Percentiles rank a stretch among this genome's conserved stretches.
These are phyloP conservation scores for Trinorchestia longiramus DNA, from an alignment of 1,140 invertebrate species.

Conservation along the genomic window DNA sequence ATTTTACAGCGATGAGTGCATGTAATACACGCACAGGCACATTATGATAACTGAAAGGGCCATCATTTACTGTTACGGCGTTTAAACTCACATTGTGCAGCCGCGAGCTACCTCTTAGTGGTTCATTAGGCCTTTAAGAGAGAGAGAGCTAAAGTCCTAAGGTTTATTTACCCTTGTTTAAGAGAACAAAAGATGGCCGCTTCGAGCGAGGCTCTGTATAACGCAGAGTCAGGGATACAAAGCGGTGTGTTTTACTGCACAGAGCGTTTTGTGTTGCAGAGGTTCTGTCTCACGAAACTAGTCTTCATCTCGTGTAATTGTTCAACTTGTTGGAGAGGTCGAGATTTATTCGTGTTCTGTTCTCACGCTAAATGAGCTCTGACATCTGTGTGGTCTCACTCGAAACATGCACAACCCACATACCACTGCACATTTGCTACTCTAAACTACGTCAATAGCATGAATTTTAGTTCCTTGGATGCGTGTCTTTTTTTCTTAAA, in stretches of 20 bases:
- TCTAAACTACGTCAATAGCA: too few species aligned
- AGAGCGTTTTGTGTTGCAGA: neutral
- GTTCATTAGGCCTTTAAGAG: constrained; percentile 28
- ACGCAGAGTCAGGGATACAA: neutral
- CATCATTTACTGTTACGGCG: neutral
- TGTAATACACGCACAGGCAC: neutral
- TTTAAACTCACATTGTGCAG: neutral
- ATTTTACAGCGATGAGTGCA: neutral
- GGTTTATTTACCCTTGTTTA: constrained; percentile 4
- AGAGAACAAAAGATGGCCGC: constrained; percentile 26
- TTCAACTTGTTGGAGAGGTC: neutral
- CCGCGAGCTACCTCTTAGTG: neutral
- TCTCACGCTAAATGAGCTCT: neutral
- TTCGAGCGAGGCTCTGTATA: neutral
- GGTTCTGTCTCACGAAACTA: neutral
- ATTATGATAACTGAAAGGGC: neutral
- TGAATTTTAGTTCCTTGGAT: too few species aligned
- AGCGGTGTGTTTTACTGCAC: neutral
- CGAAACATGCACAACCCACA: neutral
- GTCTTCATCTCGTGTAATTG: neutral
- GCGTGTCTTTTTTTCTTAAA: too few species aligned
- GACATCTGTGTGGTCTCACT: neutral
- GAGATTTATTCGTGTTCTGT: neutral
- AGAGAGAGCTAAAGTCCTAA: neutral
- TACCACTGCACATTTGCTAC: too few species aligned